Evolutionary conservation across 2,797 vertebrate genomes (phyloP), one percentile per base, ranked within the genome.

Genomic region (Syngnathus rostellatus): DNA sequence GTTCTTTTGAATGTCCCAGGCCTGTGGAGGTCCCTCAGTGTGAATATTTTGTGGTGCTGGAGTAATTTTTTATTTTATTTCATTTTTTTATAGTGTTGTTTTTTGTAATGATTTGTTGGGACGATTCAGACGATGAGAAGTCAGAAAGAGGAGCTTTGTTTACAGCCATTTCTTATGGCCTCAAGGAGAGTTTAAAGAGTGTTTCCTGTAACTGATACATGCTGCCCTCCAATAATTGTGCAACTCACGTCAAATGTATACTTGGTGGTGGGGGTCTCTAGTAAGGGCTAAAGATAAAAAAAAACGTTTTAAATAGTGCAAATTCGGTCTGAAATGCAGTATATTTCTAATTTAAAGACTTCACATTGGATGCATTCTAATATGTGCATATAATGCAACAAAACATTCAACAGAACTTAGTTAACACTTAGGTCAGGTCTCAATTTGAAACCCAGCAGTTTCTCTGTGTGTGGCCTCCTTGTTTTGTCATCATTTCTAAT

Each of bases 121-220:
- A 53, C 51, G 60, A 51, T 57, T 38, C 68, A 50, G 58, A 39
- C 65, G 79, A 83, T 71, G 74, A 76, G 73, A 73, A 81, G 75
- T 76, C 81, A 90, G 87, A 89, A 89, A 88, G 88, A 85, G 73
- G 71, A 81, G 68, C 85, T 88, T 89, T 89, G 89, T 90, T 91
- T 91, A 89, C 79, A 76, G 72, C 71, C 78, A 79, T 83, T 80
- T 85, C 83, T 89, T 81, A 87, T 83, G 87, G 83, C 87, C 88
- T 89, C 86, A 90, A 81, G 83, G 85, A 79, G 79, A 81, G 82
- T 80, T 88, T 79, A 87, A 83, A 85, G 83, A 87, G 79, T 83
- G 86, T 89, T 91, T 90, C 88, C 90, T 91, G 82, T 77, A 25
- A 68, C 85, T 87, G 81, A 89, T 86, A 85, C 83, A 85, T 86